These are phyloP conservation scores for Lobophora halterata DNA, from an alignment of 2,888 invertebrate genomes.

Conservation along the genomic window DNA sequence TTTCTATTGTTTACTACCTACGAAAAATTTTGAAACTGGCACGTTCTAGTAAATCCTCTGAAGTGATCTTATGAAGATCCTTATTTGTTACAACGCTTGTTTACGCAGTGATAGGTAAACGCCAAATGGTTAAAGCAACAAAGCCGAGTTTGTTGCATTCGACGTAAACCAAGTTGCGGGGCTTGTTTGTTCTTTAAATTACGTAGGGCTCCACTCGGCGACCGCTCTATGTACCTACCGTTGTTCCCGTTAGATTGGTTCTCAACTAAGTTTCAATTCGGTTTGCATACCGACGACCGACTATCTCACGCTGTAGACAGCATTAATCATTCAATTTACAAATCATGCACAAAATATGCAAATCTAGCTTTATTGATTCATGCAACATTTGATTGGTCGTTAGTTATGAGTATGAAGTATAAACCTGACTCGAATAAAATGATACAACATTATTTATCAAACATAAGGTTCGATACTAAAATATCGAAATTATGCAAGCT, in stretches of 20 bases:
- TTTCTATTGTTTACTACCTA: conserved; percentile 26
- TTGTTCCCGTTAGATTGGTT: conserved; percentile 56
- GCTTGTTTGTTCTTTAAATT: conserved; percentile 68
- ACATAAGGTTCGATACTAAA: conserved; percentile 24
- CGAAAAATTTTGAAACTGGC: conserved; percentile 31
- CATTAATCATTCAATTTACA: conserved; percentile 33
- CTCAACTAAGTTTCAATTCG: conserved; percentile 58
- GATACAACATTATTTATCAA: conserved; percentile 9
- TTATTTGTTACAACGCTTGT: conserved; percentile 18
- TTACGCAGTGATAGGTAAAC: conserved; percentile 37
- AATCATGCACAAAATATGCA: conserved; percentile 3
- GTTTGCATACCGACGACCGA: conserved; percentile 44
- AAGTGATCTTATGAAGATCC: conserved; percentile 20
- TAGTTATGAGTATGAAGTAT: conserved; percentile 4
- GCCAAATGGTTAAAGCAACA: conserved; percentile 50
- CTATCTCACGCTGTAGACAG: conserved; percentile 36
- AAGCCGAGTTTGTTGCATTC: conserved; percentile 55
- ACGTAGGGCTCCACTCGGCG: conserved; percentile 50
- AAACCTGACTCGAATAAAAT: conserved; percentile 9
- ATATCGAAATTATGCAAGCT: conserved; percentile 31
- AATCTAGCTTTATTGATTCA: conserved; percentile 4
- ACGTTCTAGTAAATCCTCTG: conserved; percentile 28
- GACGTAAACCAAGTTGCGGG: conserved; percentile 46
- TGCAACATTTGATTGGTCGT: conserved; percentile 1
- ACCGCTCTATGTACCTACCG: conserved; percentile 44